Conservation (phyloP, 1,140 invertebrate species). For the Diorhabda carinulata region DNA sequence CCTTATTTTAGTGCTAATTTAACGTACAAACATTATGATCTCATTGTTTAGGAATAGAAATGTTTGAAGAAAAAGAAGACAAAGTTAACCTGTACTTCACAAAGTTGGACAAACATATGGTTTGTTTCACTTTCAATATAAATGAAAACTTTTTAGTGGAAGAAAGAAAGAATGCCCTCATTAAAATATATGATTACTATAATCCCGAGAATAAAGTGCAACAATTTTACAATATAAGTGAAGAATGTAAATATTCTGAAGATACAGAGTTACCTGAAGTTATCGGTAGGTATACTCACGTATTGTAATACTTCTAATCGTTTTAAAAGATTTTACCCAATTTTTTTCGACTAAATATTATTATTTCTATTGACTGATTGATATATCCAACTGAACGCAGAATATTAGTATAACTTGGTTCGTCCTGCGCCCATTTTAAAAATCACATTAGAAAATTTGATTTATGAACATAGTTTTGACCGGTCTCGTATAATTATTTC, state of each 20-base stretch:
- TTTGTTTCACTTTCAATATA: constrained; percentile 51
- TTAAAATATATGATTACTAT: constrained; percentile 70
- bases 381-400: too few relatives aligned
- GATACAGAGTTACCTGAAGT: background rate
- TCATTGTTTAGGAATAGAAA: constrained; percentile 48
- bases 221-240: constrained; percentile 31
- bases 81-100: constrained; percentile 53
- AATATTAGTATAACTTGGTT: too few relatives aligned
- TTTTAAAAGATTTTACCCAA: too few relatives aligned
- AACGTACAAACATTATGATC: background rate
- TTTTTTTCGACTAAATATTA: too few relatives aligned
- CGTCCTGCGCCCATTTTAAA: too few relatives aligned
- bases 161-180: constrained; percentile 48
- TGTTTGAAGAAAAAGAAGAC: constrained; percentile 51
- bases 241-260: constrained; percentile 19
- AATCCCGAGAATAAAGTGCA: constrained; percentile 50
- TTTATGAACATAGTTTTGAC: too few relatives aligned
- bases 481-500: too few relatives aligned
- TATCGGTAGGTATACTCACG: background rate
- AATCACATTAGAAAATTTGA: too few relatives aligned
- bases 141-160: constrained; percentile 40
- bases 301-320: too few relatives aligned
- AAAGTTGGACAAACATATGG: constrained; percentile 45
- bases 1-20: too few relatives aligned
- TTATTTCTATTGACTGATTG: too few relatives aligned